Conservation (phyloP, 2,888 invertebrate species). For the Tetragonula carbonaria region DNA sequence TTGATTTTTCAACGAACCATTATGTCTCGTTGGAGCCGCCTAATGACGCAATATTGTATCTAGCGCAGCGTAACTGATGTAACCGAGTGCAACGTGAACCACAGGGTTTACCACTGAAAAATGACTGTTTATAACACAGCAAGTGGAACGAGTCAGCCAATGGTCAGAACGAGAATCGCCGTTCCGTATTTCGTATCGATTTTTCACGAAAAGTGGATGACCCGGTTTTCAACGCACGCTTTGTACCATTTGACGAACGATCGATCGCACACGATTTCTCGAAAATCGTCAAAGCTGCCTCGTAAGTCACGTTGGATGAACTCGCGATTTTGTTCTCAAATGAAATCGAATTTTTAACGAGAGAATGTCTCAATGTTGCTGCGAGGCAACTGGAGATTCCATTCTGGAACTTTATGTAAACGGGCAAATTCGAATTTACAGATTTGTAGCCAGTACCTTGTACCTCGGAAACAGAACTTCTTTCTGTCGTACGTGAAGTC, state of each 20-base stretch:
- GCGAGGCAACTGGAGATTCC: too few relatives aligned
- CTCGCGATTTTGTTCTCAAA: too few relatives aligned
- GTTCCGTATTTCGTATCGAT: slow-evolving; percentile 57
- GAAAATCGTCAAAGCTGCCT: not conserved
- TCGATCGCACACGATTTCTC: not conserved
- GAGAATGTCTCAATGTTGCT: too few relatives aligned
- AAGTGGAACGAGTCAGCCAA: slow-evolving; percentile 51
- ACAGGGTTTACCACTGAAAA: slow-evolving; percentile 12
- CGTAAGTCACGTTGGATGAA: not conserved
- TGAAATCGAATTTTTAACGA: too few relatives aligned
- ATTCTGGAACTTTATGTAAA: too few relatives aligned
- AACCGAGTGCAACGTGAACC: not conserved
- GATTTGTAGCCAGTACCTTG: too few relatives aligned
- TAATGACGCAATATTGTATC: not conserved
- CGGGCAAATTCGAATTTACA: not conserved
- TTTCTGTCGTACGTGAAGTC: not conserved
- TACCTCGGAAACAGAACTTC: not conserved
- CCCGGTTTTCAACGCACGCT: slow-evolving; percentile 55
- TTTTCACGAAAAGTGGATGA: slow-evolving; percentile 50
- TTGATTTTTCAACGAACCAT: not conserved
- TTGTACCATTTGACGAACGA: slow-evolving; percentile 39
- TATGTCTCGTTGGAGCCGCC: not conserved
- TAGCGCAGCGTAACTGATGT: accelerated
- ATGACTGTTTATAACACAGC: not conserved
- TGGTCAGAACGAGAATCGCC: slow-evolving; percentile 48